Percentiles rank a stretch among this genome's conserved stretches.
These are phyloP conservation scores for Paelopatides confundens DNA, from an alignment of 53 echinoderm and acorn worm species.

Conservation along the genomic window DNA sequence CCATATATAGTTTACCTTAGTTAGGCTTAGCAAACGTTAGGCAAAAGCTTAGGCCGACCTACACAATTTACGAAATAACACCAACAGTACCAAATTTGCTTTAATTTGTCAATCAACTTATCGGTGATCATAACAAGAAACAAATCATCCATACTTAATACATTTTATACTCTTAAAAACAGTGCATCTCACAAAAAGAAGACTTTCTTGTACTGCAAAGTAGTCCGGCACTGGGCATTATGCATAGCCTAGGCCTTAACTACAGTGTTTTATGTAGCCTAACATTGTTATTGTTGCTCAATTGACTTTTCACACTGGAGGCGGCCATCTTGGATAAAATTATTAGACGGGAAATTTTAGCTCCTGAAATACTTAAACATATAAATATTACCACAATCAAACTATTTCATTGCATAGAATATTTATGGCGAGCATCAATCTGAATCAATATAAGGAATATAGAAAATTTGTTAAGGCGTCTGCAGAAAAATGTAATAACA, in stretches of 20 bases:
- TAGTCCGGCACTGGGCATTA: neutral
- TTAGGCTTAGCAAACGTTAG: too few relatives aligned
- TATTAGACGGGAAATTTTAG: neutral
- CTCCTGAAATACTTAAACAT: neutral
- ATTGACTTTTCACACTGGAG: slow-evolving; percentile 60
- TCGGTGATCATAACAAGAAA: too few relatives aligned
- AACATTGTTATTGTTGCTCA: slow-evolving; percentile 2
- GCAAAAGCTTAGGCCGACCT: slow-evolving; percentile 21
- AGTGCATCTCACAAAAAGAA: neutral
- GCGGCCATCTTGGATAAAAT: slow-evolving; percentile 96
- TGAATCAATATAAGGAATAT: neutral
- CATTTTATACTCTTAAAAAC: neutral
- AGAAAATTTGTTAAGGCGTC: slow-evolving; percentile 65
- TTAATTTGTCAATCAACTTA: neutral
- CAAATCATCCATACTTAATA: too few relatives aligned
- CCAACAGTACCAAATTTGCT: neutral
- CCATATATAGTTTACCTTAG: too few relatives aligned
- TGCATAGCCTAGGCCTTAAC: neutral
- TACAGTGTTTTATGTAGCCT: neutral
- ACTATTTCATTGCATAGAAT: neutral
- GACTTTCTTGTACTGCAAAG: neutral
- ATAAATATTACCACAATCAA: neutral
- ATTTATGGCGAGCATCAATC: neutral
- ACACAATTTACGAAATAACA: neutral
- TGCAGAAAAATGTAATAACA: slow-evolving; percentile 81